Evolutionary conservation across 2,113 vertebrate genomes (phyloP).

Genomic region (Stomatorhinus ivindoensis): DNA sequence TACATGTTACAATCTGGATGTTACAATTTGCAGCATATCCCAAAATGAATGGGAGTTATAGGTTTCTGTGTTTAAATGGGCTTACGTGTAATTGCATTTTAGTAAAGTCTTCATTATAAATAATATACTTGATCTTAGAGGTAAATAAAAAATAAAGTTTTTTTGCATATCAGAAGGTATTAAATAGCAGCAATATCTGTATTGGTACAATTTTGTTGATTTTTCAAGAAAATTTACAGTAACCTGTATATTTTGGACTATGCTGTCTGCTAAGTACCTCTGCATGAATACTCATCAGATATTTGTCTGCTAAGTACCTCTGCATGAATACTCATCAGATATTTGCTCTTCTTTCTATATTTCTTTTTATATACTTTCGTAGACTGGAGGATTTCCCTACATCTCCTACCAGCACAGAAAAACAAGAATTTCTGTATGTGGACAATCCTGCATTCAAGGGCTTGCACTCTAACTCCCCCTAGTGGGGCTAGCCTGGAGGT

Average conservation of each 20-base stretch:
- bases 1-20: background rate
- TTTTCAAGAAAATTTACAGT: background rate
- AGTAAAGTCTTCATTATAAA: background rate
- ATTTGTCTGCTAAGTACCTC: constrained; percentile 43
- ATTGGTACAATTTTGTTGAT: background rate
- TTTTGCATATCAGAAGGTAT: background rate
- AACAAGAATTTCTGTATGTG: constrained; percentile 99
- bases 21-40: constrained; percentile 8
- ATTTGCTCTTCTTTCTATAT: constrained; percentile 65
- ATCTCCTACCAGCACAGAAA: constrained; percentile 99
- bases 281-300: constrained; percentile 57
- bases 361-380: constrained; percentile 67
- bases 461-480: constrained; percentile 22
- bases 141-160: background rate
- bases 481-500: constrained; percentile 4
- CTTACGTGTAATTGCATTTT: background rate
- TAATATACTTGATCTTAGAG: background rate
- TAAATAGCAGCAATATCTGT: background rate
- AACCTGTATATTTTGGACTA: constrained; percentile 10
- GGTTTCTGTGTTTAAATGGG: background rate
- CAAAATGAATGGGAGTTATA: background rate
- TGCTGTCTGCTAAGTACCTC: constrained; percentile 10
- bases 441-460: constrained; percentile 52
- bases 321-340: constrained; percentile 57
- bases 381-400: constrained; percentile 99